Base-by-base conservation (phyloP, 2,888 invertebrate genomes). In the Epistrophe eligans region DNA sequence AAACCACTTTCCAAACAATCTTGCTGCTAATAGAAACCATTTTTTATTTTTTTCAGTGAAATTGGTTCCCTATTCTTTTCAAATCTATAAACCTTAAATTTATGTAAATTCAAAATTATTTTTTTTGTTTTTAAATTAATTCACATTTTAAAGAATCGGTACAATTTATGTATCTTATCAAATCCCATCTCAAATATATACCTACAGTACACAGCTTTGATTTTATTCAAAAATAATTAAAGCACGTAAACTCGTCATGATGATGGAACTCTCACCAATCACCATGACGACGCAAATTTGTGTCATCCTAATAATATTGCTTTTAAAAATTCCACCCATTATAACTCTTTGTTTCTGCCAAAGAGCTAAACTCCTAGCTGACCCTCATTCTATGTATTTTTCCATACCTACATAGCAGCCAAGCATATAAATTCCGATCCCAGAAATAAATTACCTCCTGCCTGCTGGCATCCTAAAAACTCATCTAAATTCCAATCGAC, bases 401-500 rank as follows among this genome's bases (percentile, higher is more conserved):
- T 24, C 24, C 24, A 24, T 24, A 24, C n/a, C n/a, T 24, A 24
- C 24, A 24, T 17, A 50, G 13, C 77, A 77, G 17, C 13, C 70
- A 60, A 77, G 50, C 70, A 70, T 70, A 70, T 77, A 57, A 77
- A 60, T 77, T 77, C 60, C 77, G 70, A 52, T 79, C 55, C 62
- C 38, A 50, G 70, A 79, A 71, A 79, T 64, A 72, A 79, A 79
- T 72, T 64, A 79, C 71, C 62, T 55, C 57, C n/a, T 50, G 72
- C 60, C 60, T 62, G 43, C n/a, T 43, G 72, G 58, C 73, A 74
- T 80, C 80, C 80, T 50, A 50, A 73, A 73, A 66, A 74, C 67
- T 74, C 80, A 74, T 80, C 80, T 73, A 80, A 80, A 80, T 80
- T 80, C 80, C 80, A 80, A 80, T 74, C 80, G 50, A 35, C 55